These are phyloP conservation scores for Neocrepidodera transversa DNA, from an alignment of 2,888 invertebrate genomes.

Conservation along the genomic window DNA sequence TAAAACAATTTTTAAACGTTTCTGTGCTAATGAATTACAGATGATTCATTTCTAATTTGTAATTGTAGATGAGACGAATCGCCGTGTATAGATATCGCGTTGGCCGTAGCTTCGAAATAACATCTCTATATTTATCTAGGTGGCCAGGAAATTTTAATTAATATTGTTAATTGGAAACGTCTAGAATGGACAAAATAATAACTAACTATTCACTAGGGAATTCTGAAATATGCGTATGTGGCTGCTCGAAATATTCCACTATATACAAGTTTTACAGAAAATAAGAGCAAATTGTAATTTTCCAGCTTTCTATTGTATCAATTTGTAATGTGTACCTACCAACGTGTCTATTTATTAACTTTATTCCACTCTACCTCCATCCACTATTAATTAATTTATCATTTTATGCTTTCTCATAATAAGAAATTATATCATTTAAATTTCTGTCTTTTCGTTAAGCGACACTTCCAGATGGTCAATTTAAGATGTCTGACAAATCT, in stretches of 20 bases:
- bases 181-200: slow-evolving; percentile 54
- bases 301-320: slow-evolving; percentile 40
- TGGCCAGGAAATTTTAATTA: slow-evolving; percentile 56
- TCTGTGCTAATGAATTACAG: too few relatives aligned
- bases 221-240: slow-evolving; percentile 46
- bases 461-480: not conserved
- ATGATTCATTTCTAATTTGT: too few relatives aligned
- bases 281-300: slow-evolving; percentile 36
- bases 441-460: too few relatives aligned
- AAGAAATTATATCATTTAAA: too few relatives aligned
- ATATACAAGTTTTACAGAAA: slow-evolving; percentile 33
- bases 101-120: slow-evolving; percentile 39
- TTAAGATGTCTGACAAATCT: slow-evolving; percentile 20
- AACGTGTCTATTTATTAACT: slow-evolving; percentile 39
- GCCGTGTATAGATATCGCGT: slow-evolving; percentile 14
- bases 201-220: slow-evolving; percentile 47
- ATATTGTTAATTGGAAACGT: slow-evolving; percentile 56
- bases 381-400: slow-evolving; percentile 35
- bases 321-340: slow-evolving; percentile 41
- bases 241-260: slow-evolving; percentile 41
- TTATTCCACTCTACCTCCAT: slow-evolving; percentile 38
- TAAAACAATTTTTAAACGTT: too few relatives aligned
- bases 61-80: too few relatives aligned
- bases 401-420: not conserved
- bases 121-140: slow-evolving; percentile 55